Conservation (phyloP, 2,113 vertebrate genomes). For the Toxotes chatareus region DNA sequence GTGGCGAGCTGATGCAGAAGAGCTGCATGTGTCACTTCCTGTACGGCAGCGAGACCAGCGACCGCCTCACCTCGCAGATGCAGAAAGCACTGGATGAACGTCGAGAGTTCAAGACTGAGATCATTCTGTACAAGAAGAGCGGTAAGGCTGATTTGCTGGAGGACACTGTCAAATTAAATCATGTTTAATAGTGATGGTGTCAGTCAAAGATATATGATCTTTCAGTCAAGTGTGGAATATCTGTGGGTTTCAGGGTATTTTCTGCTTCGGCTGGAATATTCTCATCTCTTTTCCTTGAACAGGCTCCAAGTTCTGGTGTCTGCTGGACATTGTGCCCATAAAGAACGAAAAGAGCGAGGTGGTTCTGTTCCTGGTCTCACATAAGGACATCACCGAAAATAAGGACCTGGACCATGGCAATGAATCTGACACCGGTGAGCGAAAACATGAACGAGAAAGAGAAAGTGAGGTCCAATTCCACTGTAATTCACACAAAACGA, state of each 20-base stretch:
- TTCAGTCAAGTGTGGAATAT: background rate
- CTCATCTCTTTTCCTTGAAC: constrained; percentile 12
- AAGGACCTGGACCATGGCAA: constrained; percentile 85
- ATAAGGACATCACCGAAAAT: constrained; percentile 92
- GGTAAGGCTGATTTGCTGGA: constrained; percentile 67
- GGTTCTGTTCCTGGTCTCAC: constrained; percentile 92
- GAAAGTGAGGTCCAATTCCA: background rate
- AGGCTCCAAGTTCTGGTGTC: constrained; percentile 92
- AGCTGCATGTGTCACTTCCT: constrained; percentile 87
- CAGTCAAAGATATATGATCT: background rate
- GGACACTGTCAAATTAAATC: background rate
- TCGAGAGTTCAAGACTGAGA: constrained; percentile 87
- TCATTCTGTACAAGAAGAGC: constrained; percentile 87
- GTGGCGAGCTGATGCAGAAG: constrained; percentile 88
- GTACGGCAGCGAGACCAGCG: constrained; percentile 85
- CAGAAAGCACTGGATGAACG: constrained; percentile 86
- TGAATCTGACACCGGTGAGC: constrained; percentile 87
- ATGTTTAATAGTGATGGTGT: background rate
- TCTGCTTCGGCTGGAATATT: background rate
- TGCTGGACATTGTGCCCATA: constrained; percentile 93
- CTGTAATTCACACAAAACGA: constrained; percentile 44
- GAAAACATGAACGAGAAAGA: background rate
- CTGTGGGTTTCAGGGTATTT: background rate
- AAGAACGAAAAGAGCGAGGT: constrained; percentile 95
- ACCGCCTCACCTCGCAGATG: constrained; percentile 83